Base-by-base conservation (phyloP, 2,888 invertebrate species). In the Sinotaia quadrata region DNA sequence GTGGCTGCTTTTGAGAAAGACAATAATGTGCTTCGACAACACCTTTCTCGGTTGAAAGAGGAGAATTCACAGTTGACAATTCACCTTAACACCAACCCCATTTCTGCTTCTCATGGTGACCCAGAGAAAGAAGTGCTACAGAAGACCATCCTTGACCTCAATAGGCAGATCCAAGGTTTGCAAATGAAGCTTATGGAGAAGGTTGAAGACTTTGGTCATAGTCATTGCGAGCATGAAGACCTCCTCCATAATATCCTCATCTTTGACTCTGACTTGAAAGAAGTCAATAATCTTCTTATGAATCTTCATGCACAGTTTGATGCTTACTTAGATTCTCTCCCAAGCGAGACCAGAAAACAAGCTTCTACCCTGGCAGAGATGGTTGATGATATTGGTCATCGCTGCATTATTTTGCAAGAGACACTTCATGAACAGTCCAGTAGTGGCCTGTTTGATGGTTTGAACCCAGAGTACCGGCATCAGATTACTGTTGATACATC, bases 241-340 rank as follows among this genome's bases (percentile, higher is more conserved):
- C 68, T 81, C 24, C 76, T 83, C 7, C 80, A 80, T 68, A 80
- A 74, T 52, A 76, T 83, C 58, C 71, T 81, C n/a, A 59, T 78
- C 29, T 77, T 80, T 10, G 78, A 81, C 47, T 78, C 81, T 7
- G 81, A 82, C 68, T 75, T 83, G 70, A 77, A 79, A 69, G 80
- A 83, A 54, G 71, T 83, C 21, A 79, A 70, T 65, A 71, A 73
- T 60, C 69, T 71, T 73, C 71, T 83, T 33, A 63, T 78, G 5
- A 63, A 75, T 31, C 67, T 81, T 27, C 77, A 77, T 41, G 77
- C 79, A 51, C 75, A 73, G 24, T 80, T 79, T 72, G 80, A 80
- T 69, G 63, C 66, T 49, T 74, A 79, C 62, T 44, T 80, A n/a
- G 65, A 74, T 47, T 75, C 71, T n/a, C 69, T 75, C 24, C 70